phyloP scores from a whole-genome alignment of 1,140 invertebrate genomes.

The Brachionus paranguensis region DNA sequence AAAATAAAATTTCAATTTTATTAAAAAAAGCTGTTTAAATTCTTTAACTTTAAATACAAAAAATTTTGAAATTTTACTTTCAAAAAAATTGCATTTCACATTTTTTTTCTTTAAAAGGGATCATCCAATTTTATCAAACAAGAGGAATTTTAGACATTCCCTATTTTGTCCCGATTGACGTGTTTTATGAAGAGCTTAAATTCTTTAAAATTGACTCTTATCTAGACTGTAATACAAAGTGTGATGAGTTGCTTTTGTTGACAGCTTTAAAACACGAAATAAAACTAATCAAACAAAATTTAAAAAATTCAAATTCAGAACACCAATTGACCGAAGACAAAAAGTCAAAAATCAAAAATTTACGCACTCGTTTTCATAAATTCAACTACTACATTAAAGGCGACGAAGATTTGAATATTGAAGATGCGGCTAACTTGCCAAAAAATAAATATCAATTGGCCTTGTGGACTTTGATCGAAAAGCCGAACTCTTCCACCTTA shows the following conservation, averaged over 20 bases:
- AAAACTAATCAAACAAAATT: background rate
- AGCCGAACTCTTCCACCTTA: background rate
- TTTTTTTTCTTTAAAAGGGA: background rate
- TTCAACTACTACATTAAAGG: slow-evolving; percentile 21
- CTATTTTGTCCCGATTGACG: background rate
- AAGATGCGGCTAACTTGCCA: background rate
- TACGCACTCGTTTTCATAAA: background rate
- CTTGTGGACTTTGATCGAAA: background rate
- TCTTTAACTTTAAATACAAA: too few species aligned
- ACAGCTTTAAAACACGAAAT: background rate
- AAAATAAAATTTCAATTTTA: too few species aligned
- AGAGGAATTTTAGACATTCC: slow-evolving; percentile 18
- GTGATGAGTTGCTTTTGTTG: slow-evolving; percentile 19
- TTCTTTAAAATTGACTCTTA: background rate
- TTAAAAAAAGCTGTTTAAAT: too few species aligned
- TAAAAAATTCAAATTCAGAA: background rate
- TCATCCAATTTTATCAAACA: slow-evolving; percentile 34
- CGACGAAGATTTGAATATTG: background rate
- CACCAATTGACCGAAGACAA: background rate
- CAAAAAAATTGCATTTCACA: too few species aligned
- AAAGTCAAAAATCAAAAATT: background rate
- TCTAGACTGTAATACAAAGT: background rate
- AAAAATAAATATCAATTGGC: background rate
- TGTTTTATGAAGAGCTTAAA: slow-evolving; percentile 28
- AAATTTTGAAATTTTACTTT: too few species aligned